These are phyloP conservation scores for Apodemia duryi DNA, from an alignment of 2,888 invertebrate species.

Conservation along the genomic window DNA sequence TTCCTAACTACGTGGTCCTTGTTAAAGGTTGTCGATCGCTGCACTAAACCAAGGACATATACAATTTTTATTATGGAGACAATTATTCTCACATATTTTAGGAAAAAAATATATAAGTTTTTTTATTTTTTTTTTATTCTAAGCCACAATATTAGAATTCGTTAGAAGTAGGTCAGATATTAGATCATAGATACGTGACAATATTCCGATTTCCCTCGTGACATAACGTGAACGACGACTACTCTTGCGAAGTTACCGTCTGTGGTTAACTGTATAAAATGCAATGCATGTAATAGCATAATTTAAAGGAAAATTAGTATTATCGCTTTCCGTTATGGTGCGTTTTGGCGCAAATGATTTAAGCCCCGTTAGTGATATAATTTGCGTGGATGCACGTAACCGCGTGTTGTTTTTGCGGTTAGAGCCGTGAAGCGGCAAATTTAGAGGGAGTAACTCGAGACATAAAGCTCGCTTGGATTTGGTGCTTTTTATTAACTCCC, in stretches of 20 bases:
- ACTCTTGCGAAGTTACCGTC: slow-evolving; percentile 43
- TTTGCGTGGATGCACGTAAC: slow-evolving; percentile 55
- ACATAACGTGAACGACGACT: not conserved
- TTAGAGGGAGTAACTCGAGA: slow-evolving; percentile 32
- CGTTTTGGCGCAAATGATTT: slow-evolving; percentile 29
- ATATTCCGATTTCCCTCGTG: slow-evolving; percentile 1
- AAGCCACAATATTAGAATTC: not conserved
- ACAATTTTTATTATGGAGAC: too few species aligned
- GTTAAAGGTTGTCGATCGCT: too few species aligned
- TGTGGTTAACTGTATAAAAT: slow-evolving; percentile 51
- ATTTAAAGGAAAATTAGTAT: slow-evolving; percentile 15
- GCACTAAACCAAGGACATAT: too few species aligned
- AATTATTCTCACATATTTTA: too few species aligned
- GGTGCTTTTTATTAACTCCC: slow-evolving; percentile 20
- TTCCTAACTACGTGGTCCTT: too few species aligned
- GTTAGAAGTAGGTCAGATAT: not conserved
- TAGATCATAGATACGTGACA: not conserved
- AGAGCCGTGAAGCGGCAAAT: slow-evolving; percentile 42
- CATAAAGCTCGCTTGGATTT: slow-evolving; percentile 23
- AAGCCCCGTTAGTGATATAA: slow-evolving; percentile 50
- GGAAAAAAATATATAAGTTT: too few species aligned
- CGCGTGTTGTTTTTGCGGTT: slow-evolving; percentile 44
- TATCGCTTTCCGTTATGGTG: slow-evolving; percentile 27
- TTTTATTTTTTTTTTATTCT: not conserved
- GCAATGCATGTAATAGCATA: not conserved